Base-by-base conservation (phyloP, 2,113 vertebrate species). In the Dicentrarchus labrax region DNA sequence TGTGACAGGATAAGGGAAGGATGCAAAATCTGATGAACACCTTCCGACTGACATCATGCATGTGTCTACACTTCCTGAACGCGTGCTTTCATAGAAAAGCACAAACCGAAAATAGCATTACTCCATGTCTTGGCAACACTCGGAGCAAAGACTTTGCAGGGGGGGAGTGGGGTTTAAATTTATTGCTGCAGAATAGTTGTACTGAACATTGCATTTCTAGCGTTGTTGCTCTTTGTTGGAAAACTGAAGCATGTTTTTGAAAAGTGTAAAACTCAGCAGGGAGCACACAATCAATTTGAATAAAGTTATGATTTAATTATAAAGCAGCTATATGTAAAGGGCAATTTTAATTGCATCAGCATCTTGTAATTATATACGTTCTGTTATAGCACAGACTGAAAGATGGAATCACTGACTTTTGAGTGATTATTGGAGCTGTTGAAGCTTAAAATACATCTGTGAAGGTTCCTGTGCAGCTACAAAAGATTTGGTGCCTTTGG, bases 61-160 rank as follows among this genome's bases (percentile, higher is more conserved):
- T 86, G 81, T 76, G 77, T 84, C 86, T 92, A 74, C 78, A 68
- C 87, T 87, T 89, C 84, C 86, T 88, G 71, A 91, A 90, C 68
- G 82, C 59, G 56, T 4, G 72, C 65, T 78, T 91, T 89, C 80
- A 83, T 22, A n/a, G 72, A 64, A 81, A 54, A 68, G 72, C 78
- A 85, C 77, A 54, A 56, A 78, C 91, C 86, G 89, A 78, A 92
- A 91, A 92, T 90, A 91, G 81, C 89, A 91, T 93, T 92, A 86
- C 86, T 92, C 70, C 81, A n/a, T 54, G 72, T 86, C 86, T 90
- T 89, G 84, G 92, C 89, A 88, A 62, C 61, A 74, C 59, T 62
- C 30, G 16, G 39, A 76, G 73, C 15, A 39, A 69, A 78, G 64
- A 85, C 50, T 78, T 71, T 71, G 77, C 64, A n/a, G 24, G 36